Evolutionary conservation across 1,140 invertebrate genomes (phyloP).

Genomic region (Leptinotarsa undecemlineata): DNA sequence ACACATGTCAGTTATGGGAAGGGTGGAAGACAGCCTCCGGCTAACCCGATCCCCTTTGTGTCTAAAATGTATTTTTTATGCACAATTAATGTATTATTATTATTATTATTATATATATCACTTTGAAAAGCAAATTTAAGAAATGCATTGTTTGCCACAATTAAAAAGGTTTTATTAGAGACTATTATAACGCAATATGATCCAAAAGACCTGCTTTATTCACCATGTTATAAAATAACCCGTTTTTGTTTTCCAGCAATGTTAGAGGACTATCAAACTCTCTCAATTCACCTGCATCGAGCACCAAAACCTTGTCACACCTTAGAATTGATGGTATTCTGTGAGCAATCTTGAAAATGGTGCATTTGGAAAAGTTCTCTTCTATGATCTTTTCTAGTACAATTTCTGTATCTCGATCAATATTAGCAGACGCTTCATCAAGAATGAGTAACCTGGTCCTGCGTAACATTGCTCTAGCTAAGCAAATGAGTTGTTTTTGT

Average conservation of each 20-base stretch:
- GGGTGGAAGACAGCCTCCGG: too few relatives aligned
- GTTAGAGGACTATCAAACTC: slow-evolving; percentile 74
- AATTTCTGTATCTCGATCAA: slow-evolving; percentile 71
- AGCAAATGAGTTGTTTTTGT: slow-evolving; percentile 77
- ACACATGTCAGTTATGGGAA: too few relatives aligned
- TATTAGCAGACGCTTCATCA: slow-evolving; percentile 75
- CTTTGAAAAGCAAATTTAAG: too few relatives aligned
- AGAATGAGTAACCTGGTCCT: slow-evolving; percentile 77
- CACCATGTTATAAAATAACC: slow-evolving; percentile 71
- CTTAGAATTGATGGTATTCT: slow-evolving; percentile 82
- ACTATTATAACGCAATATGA: neutral
- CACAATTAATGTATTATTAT: too few relatives aligned
- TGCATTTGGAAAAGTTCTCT: slow-evolving; percentile 70
- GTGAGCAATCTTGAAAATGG: slow-evolving; percentile 83
- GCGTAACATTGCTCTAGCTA: slow-evolving; percentile 74
- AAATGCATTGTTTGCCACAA: too few relatives aligned
- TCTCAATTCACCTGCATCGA: slow-evolving; percentile 65
- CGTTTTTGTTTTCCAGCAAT: slow-evolving; percentile 65
- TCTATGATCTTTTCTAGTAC: slow-evolving; percentile 70
- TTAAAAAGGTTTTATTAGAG: too few relatives aligned
- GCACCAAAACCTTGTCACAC: slow-evolving; percentile 72
- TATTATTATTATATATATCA: too few relatives aligned
- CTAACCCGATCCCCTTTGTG: too few relatives aligned
- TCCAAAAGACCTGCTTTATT: slow-evolving; percentile 62
- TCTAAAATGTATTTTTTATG: too few relatives aligned